phyloP scores from a whole-genome alignment of 2,113 vertebrate species.

The Anhinga anhinga region DNA sequence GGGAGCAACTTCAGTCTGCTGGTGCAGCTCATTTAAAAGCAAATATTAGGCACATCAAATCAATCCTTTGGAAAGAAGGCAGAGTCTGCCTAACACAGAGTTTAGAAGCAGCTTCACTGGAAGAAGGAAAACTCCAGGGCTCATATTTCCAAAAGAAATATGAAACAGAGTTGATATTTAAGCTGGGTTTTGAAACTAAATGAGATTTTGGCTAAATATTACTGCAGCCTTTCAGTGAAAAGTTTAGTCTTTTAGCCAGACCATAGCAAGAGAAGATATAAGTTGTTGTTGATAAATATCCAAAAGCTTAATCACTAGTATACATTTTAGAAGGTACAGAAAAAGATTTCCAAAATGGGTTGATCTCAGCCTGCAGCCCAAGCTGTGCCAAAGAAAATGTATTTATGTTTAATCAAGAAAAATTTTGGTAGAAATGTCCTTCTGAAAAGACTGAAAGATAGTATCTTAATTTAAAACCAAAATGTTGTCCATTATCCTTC shows the following conservation, averaged over 20 bases:
- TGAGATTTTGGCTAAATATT: conserved; percentile 3
- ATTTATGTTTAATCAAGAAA: conserved; percentile 36
- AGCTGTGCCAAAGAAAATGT: conserved; percentile 12
- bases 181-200: conserved; percentile 9
- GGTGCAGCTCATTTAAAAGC: neutral
- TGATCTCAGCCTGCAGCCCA: neutral
- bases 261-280: neutral
- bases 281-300: conserved; percentile 49
- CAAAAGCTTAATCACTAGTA: conserved; percentile 16
- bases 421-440: neutral
- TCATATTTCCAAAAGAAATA: conserved; percentile 24
- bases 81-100: neutral
- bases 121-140: neutral
- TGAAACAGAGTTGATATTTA: neutral
- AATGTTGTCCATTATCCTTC: neutral
- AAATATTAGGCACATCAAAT: neutral
- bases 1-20: neutral
- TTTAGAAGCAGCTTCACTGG: neutral
- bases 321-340: neutral
- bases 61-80: neutral
- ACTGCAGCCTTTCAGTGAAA: neutral
- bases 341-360: conserved; percentile 3
- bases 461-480: conserved; percentile 4
- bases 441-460: neutral
- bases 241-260: conserved; percentile 6